phyloP scores from a whole-genome alignment of 2,888 invertebrate genomes.

The Nipponacmea schrenckii region DNA sequence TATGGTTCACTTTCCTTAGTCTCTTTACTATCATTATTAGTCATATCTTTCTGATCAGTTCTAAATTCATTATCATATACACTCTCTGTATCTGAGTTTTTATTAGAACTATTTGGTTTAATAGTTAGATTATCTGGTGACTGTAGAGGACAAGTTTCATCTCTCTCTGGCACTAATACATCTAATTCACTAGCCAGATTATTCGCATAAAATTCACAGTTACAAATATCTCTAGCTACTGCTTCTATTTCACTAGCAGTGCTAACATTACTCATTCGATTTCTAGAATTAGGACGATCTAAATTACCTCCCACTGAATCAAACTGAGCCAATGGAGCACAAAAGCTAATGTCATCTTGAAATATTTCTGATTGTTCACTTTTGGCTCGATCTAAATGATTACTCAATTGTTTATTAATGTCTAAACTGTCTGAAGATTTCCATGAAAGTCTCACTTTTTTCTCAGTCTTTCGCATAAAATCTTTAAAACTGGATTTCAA shows the following conservation, averaged over 20 bases:
- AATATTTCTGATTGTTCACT: slow-evolving; percentile 49
- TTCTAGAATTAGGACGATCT: neutral
- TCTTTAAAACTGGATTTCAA: slow-evolving; percentile 44
- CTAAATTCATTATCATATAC: neutral
- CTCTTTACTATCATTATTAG: neutral
- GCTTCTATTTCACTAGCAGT: slow-evolving; percentile 29
- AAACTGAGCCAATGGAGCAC: slow-evolving; percentile 52
- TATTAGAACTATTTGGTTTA: neutral
- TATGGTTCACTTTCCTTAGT: neutral
- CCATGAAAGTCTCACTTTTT: slow-evolving; percentile 48
- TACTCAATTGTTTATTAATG: slow-evolving; percentile 41
- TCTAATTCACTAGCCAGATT: neutral
- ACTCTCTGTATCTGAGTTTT: too few relatives aligned
- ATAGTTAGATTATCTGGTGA: neutral
- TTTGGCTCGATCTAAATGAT: slow-evolving; percentile 46
- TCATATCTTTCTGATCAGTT: neutral
- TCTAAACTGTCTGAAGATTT: slow-evolving; percentile 55
- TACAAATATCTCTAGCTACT: slow-evolving; percentile 28
- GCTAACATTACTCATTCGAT: slow-evolving; percentile 16
- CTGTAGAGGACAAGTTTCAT: neutral
- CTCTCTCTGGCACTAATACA: neutral
- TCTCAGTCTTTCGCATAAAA: slow-evolving; percentile 32
- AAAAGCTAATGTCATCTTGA: slow-evolving; percentile 48
- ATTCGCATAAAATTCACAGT: slow-evolving; percentile 23
- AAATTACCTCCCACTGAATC: slow-evolving; percentile 51